Evolutionary conservation across 35 echinoderm and acorn worm genomes (phyloP).

Genomic region (Eucidaris tribuloides): DNA sequence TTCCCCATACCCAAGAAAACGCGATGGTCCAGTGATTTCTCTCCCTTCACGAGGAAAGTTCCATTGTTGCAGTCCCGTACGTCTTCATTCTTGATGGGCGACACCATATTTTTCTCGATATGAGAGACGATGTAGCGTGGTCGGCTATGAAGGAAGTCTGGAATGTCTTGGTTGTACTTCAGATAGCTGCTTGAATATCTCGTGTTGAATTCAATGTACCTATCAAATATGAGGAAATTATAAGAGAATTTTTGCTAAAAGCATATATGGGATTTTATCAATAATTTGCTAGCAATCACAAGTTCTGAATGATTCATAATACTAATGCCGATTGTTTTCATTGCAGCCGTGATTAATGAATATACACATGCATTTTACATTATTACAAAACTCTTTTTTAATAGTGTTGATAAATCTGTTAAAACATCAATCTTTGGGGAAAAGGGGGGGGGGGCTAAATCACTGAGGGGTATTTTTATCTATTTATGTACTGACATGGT

Average conservation of each 20-base stretch:
- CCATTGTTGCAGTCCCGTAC: neutral
- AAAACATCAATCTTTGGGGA: no score
- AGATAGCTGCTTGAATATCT: slow-evolving; percentile 15
- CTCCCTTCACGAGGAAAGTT: neutral
- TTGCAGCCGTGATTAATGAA: no score
- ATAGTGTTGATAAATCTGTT: no score
- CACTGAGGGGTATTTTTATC: no score
- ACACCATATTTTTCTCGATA: neutral
- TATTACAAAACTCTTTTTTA: no score
- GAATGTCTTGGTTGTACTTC: neutral
- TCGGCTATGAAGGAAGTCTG: neutral
- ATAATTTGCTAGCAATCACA: no score
- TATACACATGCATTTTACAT: no score
- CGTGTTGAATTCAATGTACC: slow-evolving; percentile 10
- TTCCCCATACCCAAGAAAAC: slow-evolving; percentile 27
- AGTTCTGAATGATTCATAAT: no score
- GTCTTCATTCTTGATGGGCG: neutral
- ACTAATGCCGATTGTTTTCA: no score
- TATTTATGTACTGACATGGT: no score
- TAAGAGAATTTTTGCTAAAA: neutral
- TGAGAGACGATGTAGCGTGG: neutral
- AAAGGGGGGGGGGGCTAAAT: no score
- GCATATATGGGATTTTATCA: no score
- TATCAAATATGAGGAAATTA: neutral
- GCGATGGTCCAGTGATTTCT: neutral